These are phyloP conservation scores for Tonatia bakeri DNA, from an alignment of 2,113 vertebrate genomes.

Conservation along the genomic window DNA sequence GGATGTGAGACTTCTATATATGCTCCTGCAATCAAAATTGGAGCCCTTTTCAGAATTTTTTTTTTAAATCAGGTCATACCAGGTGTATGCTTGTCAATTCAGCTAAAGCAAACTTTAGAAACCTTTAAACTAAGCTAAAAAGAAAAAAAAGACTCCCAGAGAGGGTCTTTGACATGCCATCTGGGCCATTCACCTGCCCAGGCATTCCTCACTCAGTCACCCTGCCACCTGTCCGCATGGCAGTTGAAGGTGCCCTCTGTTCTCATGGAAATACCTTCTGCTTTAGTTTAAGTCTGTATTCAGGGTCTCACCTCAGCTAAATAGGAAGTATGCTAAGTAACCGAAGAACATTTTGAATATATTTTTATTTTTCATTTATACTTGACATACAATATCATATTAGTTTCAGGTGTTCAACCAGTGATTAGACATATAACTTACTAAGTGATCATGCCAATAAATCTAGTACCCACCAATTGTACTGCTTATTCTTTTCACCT, in stretches of 20 bases:
- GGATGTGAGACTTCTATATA: neutral
- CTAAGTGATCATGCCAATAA: neutral
- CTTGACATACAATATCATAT: neutral
- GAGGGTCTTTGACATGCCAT: neutral
- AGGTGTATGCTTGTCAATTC: neutral
- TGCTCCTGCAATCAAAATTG: neutral
- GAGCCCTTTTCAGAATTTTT: neutral
- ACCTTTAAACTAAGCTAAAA: neutral
- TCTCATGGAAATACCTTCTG: neutral
- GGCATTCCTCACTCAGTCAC: too few species aligned
- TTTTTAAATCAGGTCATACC: too few species aligned
- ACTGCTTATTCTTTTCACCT: neutral
- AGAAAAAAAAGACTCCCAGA: neutral
- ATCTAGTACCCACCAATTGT: neutral
- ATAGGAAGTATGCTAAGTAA: neutral
- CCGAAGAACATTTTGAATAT: neutral
- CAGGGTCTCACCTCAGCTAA: neutral
- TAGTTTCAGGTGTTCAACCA: neutral
- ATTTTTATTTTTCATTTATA: neutral
- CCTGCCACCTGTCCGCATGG: neutral
- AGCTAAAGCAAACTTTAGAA: neutral
- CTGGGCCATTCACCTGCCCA: accelerated
- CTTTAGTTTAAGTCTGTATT: neutral
- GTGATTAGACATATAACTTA: neutral
- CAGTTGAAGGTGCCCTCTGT: neutral